Percentiles rank a stretch among this genome's conserved stretches.
These are phyloP conservation scores for Hydrolagus colliei DNA, from an alignment of 2,797 vertebrate genomes.

Conservation along the genomic window DNA sequence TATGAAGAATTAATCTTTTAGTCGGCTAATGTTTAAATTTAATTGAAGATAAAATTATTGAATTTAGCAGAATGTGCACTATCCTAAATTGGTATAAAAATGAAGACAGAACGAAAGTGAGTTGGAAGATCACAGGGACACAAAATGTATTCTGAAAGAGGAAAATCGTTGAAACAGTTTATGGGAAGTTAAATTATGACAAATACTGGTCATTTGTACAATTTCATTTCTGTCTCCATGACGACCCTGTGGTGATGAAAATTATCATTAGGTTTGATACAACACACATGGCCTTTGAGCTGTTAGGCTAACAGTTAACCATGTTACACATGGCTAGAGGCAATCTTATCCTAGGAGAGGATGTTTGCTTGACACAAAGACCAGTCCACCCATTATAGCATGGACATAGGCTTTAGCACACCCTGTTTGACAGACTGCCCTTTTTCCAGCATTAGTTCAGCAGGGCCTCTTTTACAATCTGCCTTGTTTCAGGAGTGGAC, in stretches of 20 bases:
- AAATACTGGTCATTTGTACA: slow-evolving; percentile 43
- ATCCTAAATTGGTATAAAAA: not conserved
- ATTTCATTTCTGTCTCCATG: slow-evolving; percentile 58
- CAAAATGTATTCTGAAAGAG: not conserved
- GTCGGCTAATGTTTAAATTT: slow-evolving; percentile 6
- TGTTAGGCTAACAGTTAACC: slow-evolving; percentile 43
- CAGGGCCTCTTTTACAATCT: not conserved
- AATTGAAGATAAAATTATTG: not conserved
- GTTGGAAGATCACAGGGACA: not conserved
- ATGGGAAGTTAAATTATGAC: slow-evolving; percentile 20
- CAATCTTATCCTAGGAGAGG: slow-evolving; percentile 47
- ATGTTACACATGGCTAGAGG: slow-evolving; percentile 33
- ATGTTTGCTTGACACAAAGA: slow-evolving; percentile 69
- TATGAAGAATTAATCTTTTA: not conserved
- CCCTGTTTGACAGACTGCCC: slow-evolving; percentile 10
- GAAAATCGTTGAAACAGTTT: slow-evolving; percentile 14
- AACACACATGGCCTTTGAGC: slow-evolving; percentile 43
- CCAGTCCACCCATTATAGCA: slow-evolving; percentile 50
- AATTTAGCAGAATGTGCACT: not conserved
- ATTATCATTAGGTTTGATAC: slow-evolving; percentile 38
- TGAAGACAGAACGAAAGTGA: not conserved
- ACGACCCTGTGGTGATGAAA: slow-evolving; percentile 45
- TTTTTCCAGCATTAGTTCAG: slow-evolving; percentile 1
- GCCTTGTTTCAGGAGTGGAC: slow-evolving; percentile 18
- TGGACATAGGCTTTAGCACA: not conserved